Percentiles rank a stretch among this genome's conserved stretches.
Evolutionary conservation across 2,888 invertebrate species (phyloP).

Genomic region (Tipula helvola): DNA sequence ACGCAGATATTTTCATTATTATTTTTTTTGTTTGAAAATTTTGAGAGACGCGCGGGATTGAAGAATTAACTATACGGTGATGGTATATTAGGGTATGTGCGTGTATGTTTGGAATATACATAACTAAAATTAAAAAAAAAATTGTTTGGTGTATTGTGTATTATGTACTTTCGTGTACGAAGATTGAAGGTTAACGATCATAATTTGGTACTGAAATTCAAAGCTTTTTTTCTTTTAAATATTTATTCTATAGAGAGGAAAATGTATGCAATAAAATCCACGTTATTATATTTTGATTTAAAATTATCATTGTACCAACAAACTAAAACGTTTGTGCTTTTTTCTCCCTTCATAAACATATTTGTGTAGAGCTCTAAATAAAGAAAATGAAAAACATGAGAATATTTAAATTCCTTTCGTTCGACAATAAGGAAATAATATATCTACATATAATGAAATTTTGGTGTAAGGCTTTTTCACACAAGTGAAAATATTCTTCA

Average conservation of each 20-base stretch:
- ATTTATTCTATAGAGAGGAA: not conserved
- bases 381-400: not conserved
- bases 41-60: not conserved
- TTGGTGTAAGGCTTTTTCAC: not conserved
- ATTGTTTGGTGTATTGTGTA: not conserved
- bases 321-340: not conserved
- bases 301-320: not conserved
- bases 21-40: not conserved
- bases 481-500: not conserved
- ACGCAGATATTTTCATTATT: not conserved
- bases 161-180: not conserved
- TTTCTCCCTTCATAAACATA: not conserved
- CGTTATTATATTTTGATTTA: not conserved
- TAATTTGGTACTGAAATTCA: not conserved
- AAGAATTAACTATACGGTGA: not conserved
- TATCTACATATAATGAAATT: not conserved
- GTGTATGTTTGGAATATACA: not conserved
- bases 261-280: not conserved
- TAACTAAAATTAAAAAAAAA: not conserved
- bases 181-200: not conserved
- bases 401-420: not conserved
- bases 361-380: not conserved
- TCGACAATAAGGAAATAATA: not conserved
- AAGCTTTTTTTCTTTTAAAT: not conserved
- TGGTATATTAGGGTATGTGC: not conserved